A percentile compares a stretch with the other conserved stretches of the same genome.
phyloP scores from a whole-genome alignment of 2,797 vertebrate species.

The Amazonetta brasiliensis region DNA sequence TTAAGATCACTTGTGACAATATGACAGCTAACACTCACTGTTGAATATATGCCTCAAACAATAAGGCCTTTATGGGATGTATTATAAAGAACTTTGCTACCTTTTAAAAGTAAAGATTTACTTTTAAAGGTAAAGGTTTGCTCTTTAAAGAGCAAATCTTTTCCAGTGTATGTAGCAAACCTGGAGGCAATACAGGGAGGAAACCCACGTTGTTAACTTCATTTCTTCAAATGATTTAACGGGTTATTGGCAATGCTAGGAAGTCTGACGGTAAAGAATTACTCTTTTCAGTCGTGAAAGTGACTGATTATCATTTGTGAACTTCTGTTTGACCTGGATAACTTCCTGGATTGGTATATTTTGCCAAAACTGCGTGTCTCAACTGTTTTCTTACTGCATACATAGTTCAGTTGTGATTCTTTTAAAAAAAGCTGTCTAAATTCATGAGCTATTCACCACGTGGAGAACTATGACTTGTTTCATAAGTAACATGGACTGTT shows the following conservation, averaged over 20 bases:
- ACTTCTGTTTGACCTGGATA: not conserved
- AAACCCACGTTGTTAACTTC: not conserved
- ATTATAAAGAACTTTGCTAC: not conserved
- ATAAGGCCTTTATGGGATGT: not conserved
- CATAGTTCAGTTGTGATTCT: not conserved
- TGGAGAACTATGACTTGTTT: not conserved
- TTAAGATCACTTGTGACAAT: not conserved
- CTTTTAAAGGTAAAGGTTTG: too few species aligned
- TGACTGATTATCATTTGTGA: not conserved
- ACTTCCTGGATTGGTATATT: not conserved
- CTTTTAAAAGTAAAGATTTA: too few species aligned
- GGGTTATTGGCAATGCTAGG: not conserved
- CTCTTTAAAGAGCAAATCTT: not conserved
- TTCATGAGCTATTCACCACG: not conserved
- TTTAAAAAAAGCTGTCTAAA: not conserved
- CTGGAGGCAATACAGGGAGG: not conserved
- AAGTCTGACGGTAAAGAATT: not conserved
- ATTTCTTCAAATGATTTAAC: not conserved
- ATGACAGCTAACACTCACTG: fast-evolving
- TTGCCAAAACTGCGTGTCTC: not conserved
- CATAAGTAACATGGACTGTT: not conserved
- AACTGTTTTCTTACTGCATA: not conserved
- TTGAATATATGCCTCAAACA: not conserved
- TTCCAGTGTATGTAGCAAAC: not conserved
- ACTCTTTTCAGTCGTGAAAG: not conserved